These are phyloP conservation scores for Rhinolophus sinicus DNA, from an alignment of 2,113 vertebrate species.

Conservation along the genomic window DNA sequence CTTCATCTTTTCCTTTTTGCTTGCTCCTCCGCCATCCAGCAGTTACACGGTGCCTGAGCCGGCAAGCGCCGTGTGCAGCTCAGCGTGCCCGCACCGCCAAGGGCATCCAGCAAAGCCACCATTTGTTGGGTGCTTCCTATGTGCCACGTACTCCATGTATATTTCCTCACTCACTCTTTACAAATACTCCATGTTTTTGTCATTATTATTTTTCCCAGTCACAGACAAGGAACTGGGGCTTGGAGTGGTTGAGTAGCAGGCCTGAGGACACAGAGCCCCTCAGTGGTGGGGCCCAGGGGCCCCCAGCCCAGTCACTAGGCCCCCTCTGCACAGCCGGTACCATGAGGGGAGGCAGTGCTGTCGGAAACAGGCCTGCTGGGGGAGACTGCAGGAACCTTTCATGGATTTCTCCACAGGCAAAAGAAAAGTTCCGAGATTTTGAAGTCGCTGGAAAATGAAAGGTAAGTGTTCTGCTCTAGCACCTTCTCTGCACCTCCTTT, in stretches of 20 bases:
- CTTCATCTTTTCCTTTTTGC: neutral
- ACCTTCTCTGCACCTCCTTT: fast-evolving
- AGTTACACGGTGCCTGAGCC: neutral
- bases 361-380: neutral
- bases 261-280: neutral
- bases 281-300: neutral
- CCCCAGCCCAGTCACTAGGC: neutral
- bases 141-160: fast-evolving
- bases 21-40: neutral
- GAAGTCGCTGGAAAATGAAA: constrained; percentile 94
- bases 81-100: fast-evolving
- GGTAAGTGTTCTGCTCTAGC: constrained; percentile 84
- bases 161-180: neutral
- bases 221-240: neutral
- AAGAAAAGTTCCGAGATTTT: constrained; percentile 92
- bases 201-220: neutral
- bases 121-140: fast-evolving
- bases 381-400: neutral
- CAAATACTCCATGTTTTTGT: neutral
- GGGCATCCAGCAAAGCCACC: fast-evolving
- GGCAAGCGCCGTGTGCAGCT: fast-evolving
- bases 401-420: constrained; percentile 85
- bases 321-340: no score
- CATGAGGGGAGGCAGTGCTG: neutral
- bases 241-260: neutral